Evolutionary conservation across 2,888 invertebrate species (phyloP).

Genomic region (Vanessa cardui): DNA sequence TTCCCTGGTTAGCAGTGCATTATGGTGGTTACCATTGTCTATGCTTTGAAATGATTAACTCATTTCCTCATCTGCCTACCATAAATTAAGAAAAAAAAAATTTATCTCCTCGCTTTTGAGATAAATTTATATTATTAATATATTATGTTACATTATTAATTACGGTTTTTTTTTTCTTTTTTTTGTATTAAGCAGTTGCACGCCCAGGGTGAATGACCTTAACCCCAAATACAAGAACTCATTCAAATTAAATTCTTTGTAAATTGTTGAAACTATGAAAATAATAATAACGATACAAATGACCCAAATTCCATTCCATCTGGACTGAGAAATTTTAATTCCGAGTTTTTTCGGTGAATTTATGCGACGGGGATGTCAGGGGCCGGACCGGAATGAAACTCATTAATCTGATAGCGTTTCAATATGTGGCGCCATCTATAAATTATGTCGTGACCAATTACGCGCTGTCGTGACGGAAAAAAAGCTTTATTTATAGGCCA

Average conservation of each 20-base stretch:
- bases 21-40: no score
- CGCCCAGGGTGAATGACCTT: no score
- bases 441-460: conserved; percentile 59
- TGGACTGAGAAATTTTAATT: conserved; percentile 38
- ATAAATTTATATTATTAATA: no score
- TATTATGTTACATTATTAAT: no score
- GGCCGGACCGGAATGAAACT: conserved; percentile 47
- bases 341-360: conserved; percentile 39
- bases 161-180: no score
- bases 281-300: conserved; percentile 5
- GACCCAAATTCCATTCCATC: conserved; percentile 19
- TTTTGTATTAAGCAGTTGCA: no score
- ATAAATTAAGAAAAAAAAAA: no score
- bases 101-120: no score
- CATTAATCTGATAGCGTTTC: conserved; percentile 61
- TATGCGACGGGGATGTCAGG: conserved; percentile 36
- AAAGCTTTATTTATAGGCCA: conserved; percentile 52
- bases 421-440: conserved; percentile 57
- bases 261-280: neutral
- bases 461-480: conserved; percentile 50
- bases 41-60: no score
- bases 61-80: no score
- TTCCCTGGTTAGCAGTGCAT: no score
- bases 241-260: neutral
- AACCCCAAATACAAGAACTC: no score